Percentiles rank a stretch among this genome's conserved stretches.
These are phyloP conservation scores for Campylomormyrus tamandua DNA, from an alignment of 2,113 vertebrate species.

Conservation along the genomic window DNA sequence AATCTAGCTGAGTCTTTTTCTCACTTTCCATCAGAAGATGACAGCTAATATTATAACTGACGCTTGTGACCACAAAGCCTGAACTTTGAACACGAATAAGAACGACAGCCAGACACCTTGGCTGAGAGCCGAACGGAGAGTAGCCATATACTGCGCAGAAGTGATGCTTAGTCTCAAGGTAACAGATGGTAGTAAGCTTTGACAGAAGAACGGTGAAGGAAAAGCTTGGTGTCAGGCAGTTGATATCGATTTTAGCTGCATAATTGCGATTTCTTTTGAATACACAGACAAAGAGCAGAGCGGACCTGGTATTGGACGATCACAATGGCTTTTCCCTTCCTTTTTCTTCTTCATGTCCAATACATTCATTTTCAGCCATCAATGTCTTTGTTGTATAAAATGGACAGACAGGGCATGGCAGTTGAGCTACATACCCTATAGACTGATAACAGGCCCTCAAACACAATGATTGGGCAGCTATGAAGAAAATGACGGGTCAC, in stretches of 20 bases:
- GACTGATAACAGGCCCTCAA: not conserved
- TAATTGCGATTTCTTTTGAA: not conserved
- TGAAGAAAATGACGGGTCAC: not conserved
- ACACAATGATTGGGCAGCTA: not conserved
- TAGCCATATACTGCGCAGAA: not conserved
- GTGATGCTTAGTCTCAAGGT: not conserved
- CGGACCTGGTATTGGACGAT: not conserved
- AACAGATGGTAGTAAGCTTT: not conserved
- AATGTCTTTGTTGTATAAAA: conserved; percentile 5
- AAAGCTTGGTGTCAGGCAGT: not conserved
- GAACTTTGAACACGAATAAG: not conserved
- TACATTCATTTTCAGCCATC: not conserved
- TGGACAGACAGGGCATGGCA: not conserved
- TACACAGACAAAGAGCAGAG: not conserved
- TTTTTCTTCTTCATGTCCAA: not conserved
- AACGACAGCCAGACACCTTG: not conserved
- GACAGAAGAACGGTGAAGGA: not conserved
- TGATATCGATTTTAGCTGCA: not conserved
- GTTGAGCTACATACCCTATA: not conserved
- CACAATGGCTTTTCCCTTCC: not conserved
- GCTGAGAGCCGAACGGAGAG: not conserved
- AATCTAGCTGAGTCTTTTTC: not conserved
- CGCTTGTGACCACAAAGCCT: not conserved
- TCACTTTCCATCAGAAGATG: not conserved
- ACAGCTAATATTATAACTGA: not conserved